Evolutionary conservation across 2,113 vertebrate genomes (phyloP), one percentile per base, ranked within the genome.

Genomic region (Myocastor coypus): DNA sequence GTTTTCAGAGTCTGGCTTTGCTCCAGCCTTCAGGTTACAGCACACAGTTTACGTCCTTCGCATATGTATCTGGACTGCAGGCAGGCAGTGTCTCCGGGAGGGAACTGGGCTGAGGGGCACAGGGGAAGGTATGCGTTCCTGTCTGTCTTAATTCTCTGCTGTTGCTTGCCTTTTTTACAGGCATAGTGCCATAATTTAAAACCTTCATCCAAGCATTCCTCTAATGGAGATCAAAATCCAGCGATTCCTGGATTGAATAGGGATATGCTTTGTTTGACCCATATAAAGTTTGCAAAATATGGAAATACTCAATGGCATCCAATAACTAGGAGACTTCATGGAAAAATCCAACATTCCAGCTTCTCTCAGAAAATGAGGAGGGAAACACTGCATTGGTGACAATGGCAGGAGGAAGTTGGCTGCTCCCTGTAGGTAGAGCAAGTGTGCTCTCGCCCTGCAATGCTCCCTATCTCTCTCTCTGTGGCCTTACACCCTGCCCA

Each of bases 271-370:
- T 87, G 28, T 83, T 75, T 81, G 50, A 20, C n/a, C 66, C 46
- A 59, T 6, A 50, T 7, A 5, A 22, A 32, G 26, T 61, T 94
- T 96, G 66, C 7, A 50, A 96, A 91, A 86, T 64, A 64, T 24
- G n/a, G 55, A 78, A 80, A 89, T 83, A 64, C 32, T 75, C 61
- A 46, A 78, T 83, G 78, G 59, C 16, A 37, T 61, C 71, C 64
- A 81, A 93, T 59, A 91, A 68, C 59, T 82, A 92, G n/a, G 73
- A 78, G 28, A 85, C 55, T 77, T 89, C 50, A 63, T 26, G 81
- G 61, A 42, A 59, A 86, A 93, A 73, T 66, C 28, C n/a, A 61
- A 89, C 78, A 37, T 69, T 87, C 22, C 7, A 46, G 28, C 30
- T 87, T 95, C 22, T 83, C 24, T 80, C 87, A 57, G 89, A 83